Percentiles rank a stretch among this genome's conserved stretches.
These are phyloP conservation scores for Mormyrus lacerda DNA, from an alignment of 2,113 vertebrate genomes.

Conservation along the genomic window DNA sequence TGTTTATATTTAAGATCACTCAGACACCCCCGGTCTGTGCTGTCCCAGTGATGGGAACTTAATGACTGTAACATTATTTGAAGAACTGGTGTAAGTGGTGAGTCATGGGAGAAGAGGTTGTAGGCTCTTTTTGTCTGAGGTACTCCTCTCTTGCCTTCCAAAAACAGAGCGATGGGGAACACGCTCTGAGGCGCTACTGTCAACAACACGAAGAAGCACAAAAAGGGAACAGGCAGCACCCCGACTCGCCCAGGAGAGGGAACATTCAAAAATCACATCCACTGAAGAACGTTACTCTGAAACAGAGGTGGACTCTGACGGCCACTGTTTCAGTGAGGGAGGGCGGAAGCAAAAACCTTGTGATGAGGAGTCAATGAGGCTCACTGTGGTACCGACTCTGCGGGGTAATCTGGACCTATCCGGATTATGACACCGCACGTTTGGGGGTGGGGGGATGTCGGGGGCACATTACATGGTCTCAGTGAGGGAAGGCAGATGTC, in stretches of 20 bases:
- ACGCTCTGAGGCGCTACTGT: background rate
- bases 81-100: background rate
- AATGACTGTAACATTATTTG: slow-evolving; percentile 1
- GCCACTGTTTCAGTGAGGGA: background rate
- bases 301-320: background rate
- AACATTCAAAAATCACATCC: background rate
- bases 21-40: background rate
- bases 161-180: background rate
- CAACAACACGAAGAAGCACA: background rate
- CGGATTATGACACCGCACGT: background rate
- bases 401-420: background rate
- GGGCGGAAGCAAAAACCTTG: background rate
- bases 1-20: slow-evolving; percentile 3
- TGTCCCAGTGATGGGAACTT: background rate
- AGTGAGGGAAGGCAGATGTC: background rate
- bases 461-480: background rate
- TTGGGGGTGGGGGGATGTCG: background rate
- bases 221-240: background rate
- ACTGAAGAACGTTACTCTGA: background rate
- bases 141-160: background rate
- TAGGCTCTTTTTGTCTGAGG: background rate
- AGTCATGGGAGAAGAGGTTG: background rate
- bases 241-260: background rate
- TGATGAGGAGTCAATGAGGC: background rate
- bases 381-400: background rate